Base-by-base conservation (phyloP, 1,140 invertebrate species). In the Trachymyrmex septentrionalis region DNA sequence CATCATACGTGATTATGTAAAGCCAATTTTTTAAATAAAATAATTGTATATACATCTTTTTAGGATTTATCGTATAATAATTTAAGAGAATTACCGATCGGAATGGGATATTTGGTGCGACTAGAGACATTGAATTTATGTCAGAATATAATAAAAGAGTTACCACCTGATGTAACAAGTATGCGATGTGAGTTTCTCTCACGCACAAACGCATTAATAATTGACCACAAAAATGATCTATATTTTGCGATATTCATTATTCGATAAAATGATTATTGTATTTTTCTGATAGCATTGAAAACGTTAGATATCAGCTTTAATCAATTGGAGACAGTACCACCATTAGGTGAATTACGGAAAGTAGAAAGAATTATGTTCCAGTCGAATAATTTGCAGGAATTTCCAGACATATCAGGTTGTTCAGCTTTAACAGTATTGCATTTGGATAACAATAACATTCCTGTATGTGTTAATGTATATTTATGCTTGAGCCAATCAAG, bases 291-390 rank as follows among this genome's bases (percentile, higher is more conserved):
- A 97, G 97, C 93, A 61, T 92, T 97, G 53, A 94, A 94, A 85
- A 93, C 93, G 67, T 93, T 97, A 85, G 97, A 97, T 94, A 92
- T 96, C 12, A 96, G 95, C 57, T 95, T 96, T 87, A 97, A 97
- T 92, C 88, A 95, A 50, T 90, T 97, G 24, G 96, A 96, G 80
- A 91, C 92, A 38, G 91, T 99, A 57, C 98, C 98, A n/a, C 95
- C 96, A 63, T 95, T 99, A 89, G 97, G 97, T 24, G 97, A 98
- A 93, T 94, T 99, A n/a, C 94, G 96, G 53, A 97, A 98, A 94
- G 95, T 99, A 87, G 97, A 98, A 94, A 96, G 96, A 86, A 93
- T 99, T 0, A 97, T 98, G 93, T 95, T 98, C 14, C 97, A 98
- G 88, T 97, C 98, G 89, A 98, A 98, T 94, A 96, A 97, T 89